phyloP scores from a whole-genome alignment of 2,888 invertebrate species.

The Himalopsyche tibetana region DNA sequence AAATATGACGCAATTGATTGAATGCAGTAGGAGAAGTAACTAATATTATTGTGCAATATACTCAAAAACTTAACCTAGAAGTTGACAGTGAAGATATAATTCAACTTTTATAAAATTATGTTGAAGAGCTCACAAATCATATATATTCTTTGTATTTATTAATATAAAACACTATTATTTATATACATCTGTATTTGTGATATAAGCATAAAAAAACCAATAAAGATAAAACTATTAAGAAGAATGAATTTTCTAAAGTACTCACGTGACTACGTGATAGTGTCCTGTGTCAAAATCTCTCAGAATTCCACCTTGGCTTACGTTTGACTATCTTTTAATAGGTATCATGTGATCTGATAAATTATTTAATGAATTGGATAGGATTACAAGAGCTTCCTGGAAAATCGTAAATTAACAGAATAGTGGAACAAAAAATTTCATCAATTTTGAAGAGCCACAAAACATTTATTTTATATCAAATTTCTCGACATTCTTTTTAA shows the following conservation, averaged over 20 bases:
- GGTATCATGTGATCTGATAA: constrained; percentile 11
- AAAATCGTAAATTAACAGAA: not conserved
- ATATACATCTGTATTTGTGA: no score
- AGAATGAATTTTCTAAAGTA: not conserved
- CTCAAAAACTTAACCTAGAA: no score
- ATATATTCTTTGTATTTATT: no score
- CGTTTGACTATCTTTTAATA: not conserved
- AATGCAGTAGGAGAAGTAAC: no score
- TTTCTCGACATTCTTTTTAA: no score
- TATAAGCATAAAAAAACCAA: not conserved
- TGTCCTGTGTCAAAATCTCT: not conserved
- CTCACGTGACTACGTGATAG: not conserved
- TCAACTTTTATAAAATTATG: no score
- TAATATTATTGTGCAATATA: no score
- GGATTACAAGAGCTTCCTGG: not conserved
- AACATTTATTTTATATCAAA: not conserved
- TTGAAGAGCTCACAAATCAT: no score
- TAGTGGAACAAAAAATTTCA: not conserved
- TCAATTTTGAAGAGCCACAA: not conserved
- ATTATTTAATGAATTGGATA: not conserved
- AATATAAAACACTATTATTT: no score
- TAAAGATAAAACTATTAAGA: not conserved
- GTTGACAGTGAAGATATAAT: no score
- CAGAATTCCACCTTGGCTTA: not conserved
- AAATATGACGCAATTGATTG: no score